A percentile compares a stretch with the other conserved stretches of the same genome.
Evolutionary conservation across 2,888 invertebrate species (phyloP).

Genomic region (Xestia xanthographa): DNA sequence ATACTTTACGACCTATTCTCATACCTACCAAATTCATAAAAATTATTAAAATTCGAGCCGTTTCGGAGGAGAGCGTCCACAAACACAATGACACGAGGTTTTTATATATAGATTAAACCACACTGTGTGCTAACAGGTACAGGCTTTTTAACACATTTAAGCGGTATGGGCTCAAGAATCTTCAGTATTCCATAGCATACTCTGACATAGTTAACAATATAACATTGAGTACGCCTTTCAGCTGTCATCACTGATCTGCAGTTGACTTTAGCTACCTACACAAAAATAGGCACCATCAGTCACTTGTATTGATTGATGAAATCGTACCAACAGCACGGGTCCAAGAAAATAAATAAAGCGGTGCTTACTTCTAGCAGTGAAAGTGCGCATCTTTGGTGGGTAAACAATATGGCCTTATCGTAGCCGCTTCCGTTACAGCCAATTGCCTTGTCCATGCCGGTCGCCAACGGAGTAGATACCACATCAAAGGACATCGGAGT

Average conservation of each 20-base stretch:
- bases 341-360: not conserved
- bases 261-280: not conserved
- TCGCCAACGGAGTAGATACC: slow-evolving; percentile 70
- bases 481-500: slow-evolving; percentile 89
- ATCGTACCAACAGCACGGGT: too few species aligned
- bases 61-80: too few species aligned
- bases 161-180: not conserved
- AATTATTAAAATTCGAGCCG: too few species aligned
- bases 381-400: slow-evolving; percentile 79
- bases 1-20: too few species aligned
- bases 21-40: too few species aligned
- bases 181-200: not conserved
- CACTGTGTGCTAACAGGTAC: not conserved
- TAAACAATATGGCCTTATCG: slow-evolving; percentile 71
- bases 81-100: too few species aligned
- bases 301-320: not conserved
- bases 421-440: slow-evolving; percentile 68
- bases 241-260: not conserved
- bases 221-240: not conserved
- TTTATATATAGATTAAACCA: not conserved
- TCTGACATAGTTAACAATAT: not conserved
- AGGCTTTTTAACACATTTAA: not conserved
- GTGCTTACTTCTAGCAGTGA: slow-evolving; percentile 81
- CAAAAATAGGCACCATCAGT: not conserved
- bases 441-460: slow-evolving; percentile 68